A percentile compares a stretch with the other conserved stretches of the same genome.
Evolutionary conservation across 2,888 invertebrate species (phyloP).

Genomic region (Microplitis deprimator): DNA sequence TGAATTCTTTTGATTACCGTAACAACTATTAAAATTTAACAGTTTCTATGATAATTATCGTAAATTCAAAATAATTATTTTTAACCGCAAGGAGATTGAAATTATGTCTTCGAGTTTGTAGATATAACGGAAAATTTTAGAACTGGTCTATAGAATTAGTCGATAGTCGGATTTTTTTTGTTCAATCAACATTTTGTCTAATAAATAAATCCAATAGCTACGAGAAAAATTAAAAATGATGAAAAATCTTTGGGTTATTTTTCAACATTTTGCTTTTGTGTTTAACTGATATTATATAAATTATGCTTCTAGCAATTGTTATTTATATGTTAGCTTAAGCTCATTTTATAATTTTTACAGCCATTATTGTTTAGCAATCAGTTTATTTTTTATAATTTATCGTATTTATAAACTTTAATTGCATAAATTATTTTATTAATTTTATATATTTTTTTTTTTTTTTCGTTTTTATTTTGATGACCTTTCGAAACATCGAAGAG

Average conservation of each 20-base stretch:
- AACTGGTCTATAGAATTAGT: too few species aligned
- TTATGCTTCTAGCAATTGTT: neutral
- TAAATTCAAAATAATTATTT: too few species aligned
- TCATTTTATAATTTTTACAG: neutral
- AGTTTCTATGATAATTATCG: neutral
- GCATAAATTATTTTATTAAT: constrained; percentile 23
- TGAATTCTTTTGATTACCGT: neutral
- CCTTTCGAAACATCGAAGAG: constrained; percentile 52
- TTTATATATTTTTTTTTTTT: constrained; percentile 28
- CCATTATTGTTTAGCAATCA: neutral
- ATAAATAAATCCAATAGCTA: too few species aligned
- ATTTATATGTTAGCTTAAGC: neutral
- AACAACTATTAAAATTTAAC: neutral
- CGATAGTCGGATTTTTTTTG: too few species aligned
- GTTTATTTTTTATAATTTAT: neutral
- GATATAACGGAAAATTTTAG: too few species aligned
- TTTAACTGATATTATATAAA: neutral
- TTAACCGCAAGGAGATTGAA: too few species aligned
- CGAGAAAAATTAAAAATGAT: too few species aligned
- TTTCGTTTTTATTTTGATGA: constrained; percentile 24
- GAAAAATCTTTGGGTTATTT: too few species aligned
- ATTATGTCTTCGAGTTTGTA: too few species aligned
- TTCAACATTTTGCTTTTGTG: neutral
- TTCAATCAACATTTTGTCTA: too few species aligned
- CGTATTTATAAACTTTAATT: neutral